Conservation (phyloP, 2,888 invertebrate species). For the Drosophila stalkeri region DNA sequence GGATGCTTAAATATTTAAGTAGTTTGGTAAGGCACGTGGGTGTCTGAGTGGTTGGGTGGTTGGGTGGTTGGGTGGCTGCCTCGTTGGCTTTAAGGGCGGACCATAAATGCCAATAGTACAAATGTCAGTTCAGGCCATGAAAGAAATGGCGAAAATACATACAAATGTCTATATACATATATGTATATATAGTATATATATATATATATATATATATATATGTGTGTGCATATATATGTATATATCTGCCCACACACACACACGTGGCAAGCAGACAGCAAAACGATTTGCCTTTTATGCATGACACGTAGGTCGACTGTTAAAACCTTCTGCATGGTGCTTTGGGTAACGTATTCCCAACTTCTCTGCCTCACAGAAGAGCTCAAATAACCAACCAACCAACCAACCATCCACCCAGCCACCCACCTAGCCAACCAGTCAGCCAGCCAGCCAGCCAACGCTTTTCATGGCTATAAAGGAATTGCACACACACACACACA, state of each 20-base stretch:
- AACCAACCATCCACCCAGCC: not conserved
- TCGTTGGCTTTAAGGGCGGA: slow-evolving; percentile 27
- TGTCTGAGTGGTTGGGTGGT: not conserved
- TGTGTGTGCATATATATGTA: not conserved
- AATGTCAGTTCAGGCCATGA: slow-evolving; percentile 41
- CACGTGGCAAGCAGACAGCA: slow-evolving; percentile 7
- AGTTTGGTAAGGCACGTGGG: slow-evolving; percentile 31
- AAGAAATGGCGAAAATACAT: slow-evolving; percentile 45
- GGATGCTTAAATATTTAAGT: slow-evolving; percentile 57
- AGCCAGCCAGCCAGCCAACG: not conserved
- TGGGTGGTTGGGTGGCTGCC: not conserved
- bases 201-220: not conserved
- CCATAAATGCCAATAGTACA: slow-evolving; percentile 50
- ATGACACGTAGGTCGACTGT: slow-evolving; percentile 53
- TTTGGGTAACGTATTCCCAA: slow-evolving; percentile 18
- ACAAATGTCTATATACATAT: slow-evolving; percentile 3
- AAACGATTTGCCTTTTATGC: slow-evolving; percentile 53
- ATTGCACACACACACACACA: slow-evolving; percentile 10
- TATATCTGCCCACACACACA: slow-evolving; percentile 9
- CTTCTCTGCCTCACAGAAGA: not conserved
- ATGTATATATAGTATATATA: not conserved
- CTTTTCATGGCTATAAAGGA: slow-evolving; percentile 16
- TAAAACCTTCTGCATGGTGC: slow-evolving; percentile 40
- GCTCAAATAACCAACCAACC: slow-evolving; percentile 7
- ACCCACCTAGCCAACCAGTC: not conserved